Base-by-base conservation (phyloP, 2,888 invertebrate species). In the Philonicus albiceps region DNA sequence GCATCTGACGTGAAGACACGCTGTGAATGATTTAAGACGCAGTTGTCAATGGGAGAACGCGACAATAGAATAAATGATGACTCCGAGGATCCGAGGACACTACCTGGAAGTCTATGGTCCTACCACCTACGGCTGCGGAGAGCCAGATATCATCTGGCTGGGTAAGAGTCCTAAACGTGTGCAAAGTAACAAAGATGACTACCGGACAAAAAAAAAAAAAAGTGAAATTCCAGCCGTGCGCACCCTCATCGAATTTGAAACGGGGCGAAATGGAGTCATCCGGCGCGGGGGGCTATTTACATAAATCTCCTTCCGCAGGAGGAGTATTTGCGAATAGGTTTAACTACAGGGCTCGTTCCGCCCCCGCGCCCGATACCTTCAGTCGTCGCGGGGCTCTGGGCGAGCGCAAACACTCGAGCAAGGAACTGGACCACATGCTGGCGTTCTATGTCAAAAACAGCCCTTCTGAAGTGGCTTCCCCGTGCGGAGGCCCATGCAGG, bases 341-440 rank as follows among this genome's bases (percentile, higher is more conserved):
- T 86, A 86, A 80, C 72, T 74, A 85, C 37, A 55, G 34, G 34
- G n/a, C 55, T 40, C 53, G 37, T 40, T 1, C 40, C 40, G 16
- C 34, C 13, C 11, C 19, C 11, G 19, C 16, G 11, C 40, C n/a
- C 11, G 49, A 27, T 19, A 11, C 31, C 11, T 11, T n/a, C 5
- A 16, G 49, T 8, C 27, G 64, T 80, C 43, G 22, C 55, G 55
- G 75, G 55, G 55, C 53, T 73, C 76, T 53, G 72, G 74, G 37
- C 74, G n/a, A 85, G 84, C 85, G 86, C 86, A 87, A 87, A 87
- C 86, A 87, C 76, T 86, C 85, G 16, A 78, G 76, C 49, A 75
- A 76, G 53, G 85, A 80, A 85, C 64, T 80, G 85, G 87, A 87
- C 87, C 87, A 85, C 87, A 87, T 87, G 87, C 87, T 87, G 87